Percentiles rank a stretch among this genome's conserved stretches.
Conservation (phyloP, 2,113 vertebrate genomes). For the Aleadryas rufinucha region DNA sequence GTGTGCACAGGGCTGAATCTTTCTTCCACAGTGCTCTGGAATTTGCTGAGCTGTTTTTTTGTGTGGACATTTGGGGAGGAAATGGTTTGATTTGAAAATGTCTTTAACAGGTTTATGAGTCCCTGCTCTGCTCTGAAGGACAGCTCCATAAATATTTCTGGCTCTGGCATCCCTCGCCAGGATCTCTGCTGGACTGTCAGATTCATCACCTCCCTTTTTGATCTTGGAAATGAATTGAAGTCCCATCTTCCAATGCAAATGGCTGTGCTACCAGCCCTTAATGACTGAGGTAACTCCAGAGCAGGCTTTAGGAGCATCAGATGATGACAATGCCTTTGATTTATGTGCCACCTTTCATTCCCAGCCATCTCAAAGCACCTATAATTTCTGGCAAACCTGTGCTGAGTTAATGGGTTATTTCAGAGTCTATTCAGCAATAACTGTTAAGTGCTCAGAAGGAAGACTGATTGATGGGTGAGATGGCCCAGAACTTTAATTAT, state of each 20-base stretch:
- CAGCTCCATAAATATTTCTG: neutral
- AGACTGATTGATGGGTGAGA: slow-evolving; percentile 38
- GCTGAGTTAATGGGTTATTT: slow-evolving; percentile 24
- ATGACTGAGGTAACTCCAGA: slow-evolving; percentile 22
- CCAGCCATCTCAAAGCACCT: slow-evolving; percentile 36
- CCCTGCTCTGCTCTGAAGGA: neutral
- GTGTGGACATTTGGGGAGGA: neutral
- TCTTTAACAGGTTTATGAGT: neutral
- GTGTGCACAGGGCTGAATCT: neutral
- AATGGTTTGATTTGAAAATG: neutral
- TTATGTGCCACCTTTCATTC: slow-evolving; percentile 31
- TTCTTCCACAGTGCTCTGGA: neutral
- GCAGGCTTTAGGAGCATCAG: neutral
- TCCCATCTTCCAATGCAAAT: neutral
- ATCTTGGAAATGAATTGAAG: neutral
- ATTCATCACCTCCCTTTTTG: neutral
- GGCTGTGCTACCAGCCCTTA: neutral
- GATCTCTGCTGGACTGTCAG: neutral
- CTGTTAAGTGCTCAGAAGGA: slow-evolving; percentile 28
- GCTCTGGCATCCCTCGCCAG: neutral
- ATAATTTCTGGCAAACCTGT: slow-evolving; percentile 33
- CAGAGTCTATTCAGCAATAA: slow-evolving; percentile 38
- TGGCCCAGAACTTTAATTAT: slow-evolving; percentile 43
- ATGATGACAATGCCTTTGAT: slow-evolving; percentile 24
- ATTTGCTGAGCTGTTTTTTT: neutral